Evolutionary conservation across 2,113 vertebrate genomes (phyloP), one percentile per base, ranked within the genome.

Genomic region (Seriola rivoliana): DNA sequence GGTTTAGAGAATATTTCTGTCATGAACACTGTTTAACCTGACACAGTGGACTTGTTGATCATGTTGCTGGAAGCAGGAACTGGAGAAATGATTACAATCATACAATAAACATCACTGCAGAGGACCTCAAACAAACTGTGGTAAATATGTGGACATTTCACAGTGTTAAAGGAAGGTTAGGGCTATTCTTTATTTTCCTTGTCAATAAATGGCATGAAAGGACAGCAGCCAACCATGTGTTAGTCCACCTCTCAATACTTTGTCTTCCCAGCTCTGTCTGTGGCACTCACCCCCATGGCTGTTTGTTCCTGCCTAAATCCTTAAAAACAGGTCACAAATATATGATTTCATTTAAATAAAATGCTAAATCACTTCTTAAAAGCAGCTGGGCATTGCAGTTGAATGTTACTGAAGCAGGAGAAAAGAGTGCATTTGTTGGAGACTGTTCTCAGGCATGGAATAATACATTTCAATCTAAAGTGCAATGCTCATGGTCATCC

Each of bases 21-120:
- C 17, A 44, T 42, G 32, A 29, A 32, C 23, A 16, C 12, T 13
- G 34, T 67, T 48, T 36, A 54, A 69, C 66, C 62, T 74, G 55
- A 68, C 21, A 57, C 12, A 62, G 9, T 58, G 44, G 40, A 85
- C 65, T 63, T 80, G 70, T 70, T 86, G 70, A 81, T 63, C 40
- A 48, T n/a, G 19, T 46, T 66, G 42, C 32, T 5, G 29, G 12
- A n/a, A 14, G 7, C 5, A 21, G 50, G 50, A 21, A 2, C 2
- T 23, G 5, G 5, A 36, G 34, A 25, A 69, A 29, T 44, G 12
- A 29, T 38, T 46, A 42, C 17, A 13, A 36, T 38, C 54, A 0
- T 40, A 50, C 6, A 60, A 19, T 48, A 1, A 70, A 29, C 4
- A 3, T 75, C 63, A 38, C 17, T 55, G 21, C 14, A 57, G 25